Base-by-base conservation (phyloP, 2,113 vertebrate species). In the Prochilodus magdalenae region DNA sequence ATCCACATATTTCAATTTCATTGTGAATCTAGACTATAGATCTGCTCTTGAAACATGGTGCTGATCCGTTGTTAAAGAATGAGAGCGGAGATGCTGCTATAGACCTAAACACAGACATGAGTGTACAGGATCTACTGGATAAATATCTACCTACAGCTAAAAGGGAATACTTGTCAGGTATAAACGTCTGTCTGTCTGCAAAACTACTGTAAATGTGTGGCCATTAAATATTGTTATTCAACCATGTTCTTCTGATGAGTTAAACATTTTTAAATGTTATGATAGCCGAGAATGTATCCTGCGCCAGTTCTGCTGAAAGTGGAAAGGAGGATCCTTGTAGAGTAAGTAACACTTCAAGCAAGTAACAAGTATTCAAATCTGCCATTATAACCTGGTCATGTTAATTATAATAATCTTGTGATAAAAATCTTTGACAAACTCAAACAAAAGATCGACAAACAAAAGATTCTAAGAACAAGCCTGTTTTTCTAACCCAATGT, bases 41-140 rank as follows among this genome's bases (percentile, higher is more conserved):
- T 55, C 72, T 90, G 26, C 85, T 91, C 30, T 67, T 91, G 60
- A 81, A 81, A 33, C 65, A 83, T 65, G 88, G 87, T 36, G 90
- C 90, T 72, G 70, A 90, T 84, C 83, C 88, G 44, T 49, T 86
- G 18, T 26, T 81, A 77, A 86, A 79, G 51, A 66, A 71, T 70
- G 80, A 74, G 0, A 55, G 57, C 8, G 88, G 86, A 62, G 20
- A 53, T 29, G 81, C 82, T 70, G 83, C 89, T 22, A 44, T 85
- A 40, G 77, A 88, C 60, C 13, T 80, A 29, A 60, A 44, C 40
- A 30, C 59, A 33, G 85, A 87, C 16, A 33, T 5, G 5, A 49
- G 18, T 53, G 24, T 86, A 62, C 65, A 70, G 26, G 75, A 47
- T 44, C 62, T 86, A 26, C 30, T 87, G 40, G 78, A 72, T 49